These are phyloP conservation scores for Chrysochloris asiatica DNA, from an alignment of 2,113 vertebrate species.

Conservation along the genomic window DNA sequence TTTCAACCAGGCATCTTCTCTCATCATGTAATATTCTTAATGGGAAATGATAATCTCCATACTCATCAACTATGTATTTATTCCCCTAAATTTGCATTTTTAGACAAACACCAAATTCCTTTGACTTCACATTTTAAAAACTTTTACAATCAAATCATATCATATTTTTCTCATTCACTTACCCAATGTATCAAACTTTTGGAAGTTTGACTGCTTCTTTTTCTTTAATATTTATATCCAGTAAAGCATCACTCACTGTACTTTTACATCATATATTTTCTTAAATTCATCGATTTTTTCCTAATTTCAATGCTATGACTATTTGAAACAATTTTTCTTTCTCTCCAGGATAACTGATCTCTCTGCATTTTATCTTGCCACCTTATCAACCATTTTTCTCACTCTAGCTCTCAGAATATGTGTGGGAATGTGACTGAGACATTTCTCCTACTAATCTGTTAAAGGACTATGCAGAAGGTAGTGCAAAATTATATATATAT, in stretches of 20 bases:
- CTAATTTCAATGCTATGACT: background rate
- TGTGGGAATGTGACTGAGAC: conserved; percentile 33
- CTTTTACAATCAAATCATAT: background rate
- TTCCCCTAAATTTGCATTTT: background rate
- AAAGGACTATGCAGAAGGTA: conserved; percentile 45
- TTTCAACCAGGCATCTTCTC: background rate
- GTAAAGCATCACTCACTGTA: background rate
- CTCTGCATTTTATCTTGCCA: background rate
- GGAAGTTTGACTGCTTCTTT: background rate
- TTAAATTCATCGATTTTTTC: background rate
- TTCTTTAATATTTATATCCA: background rate
- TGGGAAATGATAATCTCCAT: background rate
- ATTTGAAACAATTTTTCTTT: background rate
- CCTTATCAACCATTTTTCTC: conserved; percentile 28
- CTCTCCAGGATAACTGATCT: background rate
- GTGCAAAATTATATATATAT: conserved; percentile 54
- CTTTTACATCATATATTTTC: background rate
- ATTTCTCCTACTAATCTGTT: conserved; percentile 31
- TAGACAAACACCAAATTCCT: background rate
- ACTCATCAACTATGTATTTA: background rate
- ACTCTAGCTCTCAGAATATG: background rate
- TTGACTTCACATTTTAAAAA: background rate
- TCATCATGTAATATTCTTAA: background rate
- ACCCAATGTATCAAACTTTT: background rate
- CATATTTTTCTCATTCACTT: background rate